Percentiles rank a stretch among this genome's conserved stretches.
Conservation (phyloP, 2,888 invertebrate species). For the Germaria angustata region DNA sequence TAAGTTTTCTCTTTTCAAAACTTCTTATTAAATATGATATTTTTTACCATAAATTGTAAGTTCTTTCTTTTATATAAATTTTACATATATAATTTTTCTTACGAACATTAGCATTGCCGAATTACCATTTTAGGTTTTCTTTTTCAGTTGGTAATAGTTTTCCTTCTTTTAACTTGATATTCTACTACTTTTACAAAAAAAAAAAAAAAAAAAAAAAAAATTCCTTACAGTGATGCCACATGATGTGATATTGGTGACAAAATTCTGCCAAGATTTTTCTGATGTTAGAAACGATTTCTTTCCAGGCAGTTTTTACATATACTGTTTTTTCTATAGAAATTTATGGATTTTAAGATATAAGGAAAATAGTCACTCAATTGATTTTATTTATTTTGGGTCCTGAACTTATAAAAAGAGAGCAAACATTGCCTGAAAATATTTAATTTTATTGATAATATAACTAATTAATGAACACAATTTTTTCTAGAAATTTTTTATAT, state of each 20-base stretch:
- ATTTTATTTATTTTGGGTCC: too few relatives aligned
- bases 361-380: too few relatives aligned
- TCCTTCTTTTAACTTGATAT: constrained; percentile 65
- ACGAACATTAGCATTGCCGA: constrained; percentile 67
- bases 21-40: constrained; percentile 2
- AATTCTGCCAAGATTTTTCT: neutral
- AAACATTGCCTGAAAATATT: too few relatives aligned
- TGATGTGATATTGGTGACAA: neutral
- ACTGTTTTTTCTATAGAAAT: too few relatives aligned
- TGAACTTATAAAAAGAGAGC: too few relatives aligned
- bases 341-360: too few relatives aligned
- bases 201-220: constrained; percentile 17
- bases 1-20: constrained; percentile 1
- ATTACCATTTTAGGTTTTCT: constrained; percentile 66
- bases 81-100: constrained; percentile 66
- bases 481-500: too few relatives aligned
- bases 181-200: constrained; percentile 64
- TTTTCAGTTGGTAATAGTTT: constrained; percentile 65
- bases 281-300: too few relatives aligned
- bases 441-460: too few relatives aligned
- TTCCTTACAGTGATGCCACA: constrained; percentile 64
- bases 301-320: too few relatives aligned
- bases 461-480: too few relatives aligned
- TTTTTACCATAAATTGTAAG: constrained; percentile 40
- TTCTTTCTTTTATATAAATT: constrained; percentile 60